These are phyloP conservation scores for Halcyon senegalensis DNA, from an alignment of 2,113 vertebrate genomes.

Conservation along the genomic window DNA sequence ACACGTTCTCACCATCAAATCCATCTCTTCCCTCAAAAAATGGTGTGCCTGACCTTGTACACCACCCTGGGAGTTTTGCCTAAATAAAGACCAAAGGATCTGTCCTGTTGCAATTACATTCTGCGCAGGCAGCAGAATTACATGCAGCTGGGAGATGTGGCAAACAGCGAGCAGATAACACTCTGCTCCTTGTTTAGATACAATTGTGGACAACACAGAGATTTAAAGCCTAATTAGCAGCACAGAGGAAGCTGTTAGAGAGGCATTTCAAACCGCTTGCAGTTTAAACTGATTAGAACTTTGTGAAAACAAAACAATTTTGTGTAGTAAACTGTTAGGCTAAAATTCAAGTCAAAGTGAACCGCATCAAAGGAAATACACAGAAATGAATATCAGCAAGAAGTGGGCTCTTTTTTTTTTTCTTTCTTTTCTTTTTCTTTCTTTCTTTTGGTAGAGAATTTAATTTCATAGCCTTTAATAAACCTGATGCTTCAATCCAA, in stretches of 20 bases:
- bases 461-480: slow-evolving; percentile 58
- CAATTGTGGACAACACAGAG: slow-evolving; percentile 39
- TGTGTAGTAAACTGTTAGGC: slow-evolving; percentile 1
- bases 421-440: background rate
- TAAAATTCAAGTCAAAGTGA: slow-evolving; percentile 38
- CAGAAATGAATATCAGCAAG: background rate
- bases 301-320: slow-evolving; percentile 52
- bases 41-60: background rate
- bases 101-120: background rate
- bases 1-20: background rate
- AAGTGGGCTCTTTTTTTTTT: background rate
- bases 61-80: background rate
- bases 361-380: slow-evolving; percentile 35
- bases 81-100: slow-evolving; percentile 6
- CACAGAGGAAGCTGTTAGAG: background rate
- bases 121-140: slow-evolving; percentile 32
- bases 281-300: slow-evolving; percentile 64
- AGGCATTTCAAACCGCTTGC: slow-evolving; percentile 17
- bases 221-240: slow-evolving; percentile 54
- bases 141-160: slow-evolving; percentile 39
- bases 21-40: background rate
- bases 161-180: background rate
- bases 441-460: slow-evolving; percentile 30
- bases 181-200: slow-evolving; percentile 50
- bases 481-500: slow-evolving; percentile 13